A percentile compares a stretch with the other conserved stretches of the same genome.
These are phyloP conservation scores for Parotocinclus haroldoi DNA, from an alignment of 2,797 vertebrate genomes.

Conservation along the genomic window DNA sequence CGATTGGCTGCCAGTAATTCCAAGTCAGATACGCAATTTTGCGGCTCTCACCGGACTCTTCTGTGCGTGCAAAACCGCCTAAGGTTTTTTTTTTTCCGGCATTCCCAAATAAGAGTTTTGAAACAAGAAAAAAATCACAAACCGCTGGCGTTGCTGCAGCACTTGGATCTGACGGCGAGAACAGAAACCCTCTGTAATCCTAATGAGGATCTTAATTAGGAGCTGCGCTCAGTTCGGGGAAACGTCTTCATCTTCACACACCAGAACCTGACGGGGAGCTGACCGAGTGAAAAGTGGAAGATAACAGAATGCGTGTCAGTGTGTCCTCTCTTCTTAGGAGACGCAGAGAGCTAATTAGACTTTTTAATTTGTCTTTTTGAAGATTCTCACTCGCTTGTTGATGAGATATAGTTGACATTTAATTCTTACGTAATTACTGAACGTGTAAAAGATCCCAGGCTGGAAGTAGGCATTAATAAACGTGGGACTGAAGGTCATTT, in stretches of 20 bases:
- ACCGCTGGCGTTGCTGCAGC: neutral
- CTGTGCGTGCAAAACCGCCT: no score
- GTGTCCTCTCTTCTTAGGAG: constrained; percentile 8
- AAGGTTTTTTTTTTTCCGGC: no score
- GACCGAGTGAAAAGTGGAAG: constrained; percentile 15
- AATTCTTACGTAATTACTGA: no score
- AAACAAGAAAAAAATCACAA: neutral
- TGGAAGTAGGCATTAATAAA: no score
- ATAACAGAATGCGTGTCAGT: neutral
- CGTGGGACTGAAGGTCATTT: no score
- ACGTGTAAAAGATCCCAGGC: no score
- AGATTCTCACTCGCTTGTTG: constrained; percentile 9
- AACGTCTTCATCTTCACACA: constrained; percentile 25
- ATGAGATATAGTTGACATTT: no score
- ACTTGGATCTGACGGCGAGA: constrained; percentile 11
- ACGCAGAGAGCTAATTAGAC: constrained; percentile 24
- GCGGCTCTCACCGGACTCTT: no score
- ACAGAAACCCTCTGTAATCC: constrained; percentile 17
- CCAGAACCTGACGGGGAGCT: constrained; percentile 30
- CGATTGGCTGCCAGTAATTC: no score
- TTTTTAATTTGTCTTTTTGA: constrained; percentile 32
- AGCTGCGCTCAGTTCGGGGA: constrained; percentile 28
- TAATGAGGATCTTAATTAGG: constrained; percentile 45
- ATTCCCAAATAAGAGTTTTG: neutral
- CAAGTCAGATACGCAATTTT: no score